Evolutionary conservation across 2,797 vertebrate genomes (phyloP).

Genomic region (Malacoctenus gilli): DNA sequence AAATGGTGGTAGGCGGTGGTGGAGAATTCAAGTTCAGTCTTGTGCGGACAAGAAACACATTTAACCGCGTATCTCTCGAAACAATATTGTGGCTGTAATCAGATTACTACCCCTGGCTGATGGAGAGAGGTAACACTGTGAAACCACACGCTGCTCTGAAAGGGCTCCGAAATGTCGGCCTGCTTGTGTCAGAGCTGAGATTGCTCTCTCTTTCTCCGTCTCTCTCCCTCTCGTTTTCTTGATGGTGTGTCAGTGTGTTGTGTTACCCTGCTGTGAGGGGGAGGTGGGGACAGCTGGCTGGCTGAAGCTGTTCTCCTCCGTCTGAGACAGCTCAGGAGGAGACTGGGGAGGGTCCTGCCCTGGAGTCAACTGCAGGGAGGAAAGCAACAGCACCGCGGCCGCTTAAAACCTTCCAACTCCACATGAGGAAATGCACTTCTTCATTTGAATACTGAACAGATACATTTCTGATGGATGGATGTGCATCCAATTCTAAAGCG

Average conservation of each 20-base stretch:
- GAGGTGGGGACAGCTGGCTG: constrained; percentile 90
- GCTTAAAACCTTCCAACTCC: too few species aligned
- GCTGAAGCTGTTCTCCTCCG: constrained; percentile 90
- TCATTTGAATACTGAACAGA: too few species aligned
- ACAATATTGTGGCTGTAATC: constrained; percentile 48
- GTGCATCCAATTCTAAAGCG: too few species aligned
- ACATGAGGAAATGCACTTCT: too few species aligned
- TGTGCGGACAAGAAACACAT: constrained; percentile 23
- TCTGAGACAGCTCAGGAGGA: constrained; percentile 85
- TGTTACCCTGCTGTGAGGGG: constrained; percentile 93
- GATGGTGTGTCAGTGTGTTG: constrained; percentile 26
- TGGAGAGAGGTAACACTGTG: constrained; percentile 42
- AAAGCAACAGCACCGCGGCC: constrained; percentile 31
- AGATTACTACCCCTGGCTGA: constrained; percentile 28
- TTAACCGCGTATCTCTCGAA: constrained; percentile 29
- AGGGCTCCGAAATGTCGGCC: constrained; percentile 15
- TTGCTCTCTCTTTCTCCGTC: too few species aligned
- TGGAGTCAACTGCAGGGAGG: constrained; percentile 85
- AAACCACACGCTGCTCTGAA: constrained; percentile 21
- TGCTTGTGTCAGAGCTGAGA: constrained; percentile 25
- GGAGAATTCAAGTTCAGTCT: constrained; percentile 38
- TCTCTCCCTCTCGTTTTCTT: too few species aligned
- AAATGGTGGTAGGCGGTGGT: constrained; percentile 69
- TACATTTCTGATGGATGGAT: too few species aligned
- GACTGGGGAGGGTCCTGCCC: constrained; percentile 90